Evolutionary conservation across 2,888 invertebrate species (phyloP).

Genomic region (Melangyna quadrimaculata): DNA sequence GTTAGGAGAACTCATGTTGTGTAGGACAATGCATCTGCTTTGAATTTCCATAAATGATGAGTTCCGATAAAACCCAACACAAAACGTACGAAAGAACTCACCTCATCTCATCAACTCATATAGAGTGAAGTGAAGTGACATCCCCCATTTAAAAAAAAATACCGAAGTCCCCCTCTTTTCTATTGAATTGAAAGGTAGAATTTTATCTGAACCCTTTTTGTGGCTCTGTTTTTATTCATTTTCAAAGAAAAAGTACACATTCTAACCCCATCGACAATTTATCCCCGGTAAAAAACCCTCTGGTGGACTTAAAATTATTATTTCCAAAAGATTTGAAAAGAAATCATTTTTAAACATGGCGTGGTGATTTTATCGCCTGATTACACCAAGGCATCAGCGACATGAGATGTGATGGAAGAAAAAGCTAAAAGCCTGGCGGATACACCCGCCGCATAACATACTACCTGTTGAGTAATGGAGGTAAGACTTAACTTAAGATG

Average conservation of each 20-base stretch:
- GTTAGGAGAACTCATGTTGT: slow-evolving; percentile 29
- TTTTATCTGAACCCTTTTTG: not conserved
- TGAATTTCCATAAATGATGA: slow-evolving; percentile 63
- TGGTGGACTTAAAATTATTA: slow-evolving; percentile 38
- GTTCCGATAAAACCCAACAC: not conserved
- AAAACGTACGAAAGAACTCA: not conserved
- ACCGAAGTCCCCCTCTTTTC: not conserved
- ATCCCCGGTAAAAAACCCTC: not conserved
- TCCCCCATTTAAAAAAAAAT: not conserved
- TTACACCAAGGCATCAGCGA: not conserved
- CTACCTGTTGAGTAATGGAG: slow-evolving; percentile 66
- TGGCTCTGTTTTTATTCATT: not conserved
- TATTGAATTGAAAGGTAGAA: not conserved
- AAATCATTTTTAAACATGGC: slow-evolving; percentile 44
- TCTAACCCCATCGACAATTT: slow-evolving; percentile 13
- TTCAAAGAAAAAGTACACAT: not conserved
- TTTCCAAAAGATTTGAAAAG: slow-evolving; percentile 28
- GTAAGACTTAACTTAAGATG: slow-evolving; percentile 31
- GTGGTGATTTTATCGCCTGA: slow-evolving; percentile 49
- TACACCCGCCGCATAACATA: not conserved
- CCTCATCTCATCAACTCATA: too few species aligned
- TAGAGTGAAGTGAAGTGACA: not conserved
- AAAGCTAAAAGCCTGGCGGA: not conserved
- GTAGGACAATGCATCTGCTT: slow-evolving; percentile 41
- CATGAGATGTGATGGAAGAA: slow-evolving; percentile 4